These are phyloP conservation scores for Brachypodius melanocephalos DNA, from an alignment of 2,113 vertebrate species.

Conservation along the genomic window DNA sequence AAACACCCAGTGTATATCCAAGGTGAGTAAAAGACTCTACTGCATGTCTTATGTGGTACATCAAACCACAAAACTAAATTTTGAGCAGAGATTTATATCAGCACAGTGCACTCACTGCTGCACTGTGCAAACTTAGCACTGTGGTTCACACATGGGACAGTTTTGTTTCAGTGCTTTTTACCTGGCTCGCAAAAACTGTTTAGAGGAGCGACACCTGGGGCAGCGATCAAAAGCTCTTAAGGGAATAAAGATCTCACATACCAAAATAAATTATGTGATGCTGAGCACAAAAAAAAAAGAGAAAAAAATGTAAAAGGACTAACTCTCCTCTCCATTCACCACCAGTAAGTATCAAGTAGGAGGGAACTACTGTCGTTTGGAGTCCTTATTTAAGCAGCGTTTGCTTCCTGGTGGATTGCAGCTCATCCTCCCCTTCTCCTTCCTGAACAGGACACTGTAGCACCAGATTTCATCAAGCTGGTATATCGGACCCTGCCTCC, in stretches of 20 bases:
- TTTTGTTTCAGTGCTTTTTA: background rate
- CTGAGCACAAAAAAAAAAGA: background rate
- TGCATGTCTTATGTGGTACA: accelerated
- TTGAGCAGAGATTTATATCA: background rate
- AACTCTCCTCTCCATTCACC: background rate
- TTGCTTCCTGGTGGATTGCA: background rate
- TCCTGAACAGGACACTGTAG: background rate
- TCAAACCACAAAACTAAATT: background rate
- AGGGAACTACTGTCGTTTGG: background rate
- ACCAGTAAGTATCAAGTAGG: background rate
- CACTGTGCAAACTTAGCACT: background rate
- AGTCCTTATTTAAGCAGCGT: background rate
- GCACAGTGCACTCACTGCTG: background rate
- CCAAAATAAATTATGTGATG: background rate
- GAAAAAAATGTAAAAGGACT: background rate
- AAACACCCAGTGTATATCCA: background rate
- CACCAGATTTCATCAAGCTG: background rate
- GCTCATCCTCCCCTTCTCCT: background rate
- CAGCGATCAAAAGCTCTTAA: background rate
- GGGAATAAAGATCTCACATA: background rate
- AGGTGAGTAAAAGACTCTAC: background rate
- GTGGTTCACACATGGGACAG: background rate
- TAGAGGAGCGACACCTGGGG: background rate
- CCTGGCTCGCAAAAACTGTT: background rate
- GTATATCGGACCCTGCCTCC: accelerated